A percentile compares a stretch with the other conserved stretches of the same genome.
Evolutionary conservation across 2,797 vertebrate genomes (phyloP).

Genomic region (Clamator glandarius): DNA sequence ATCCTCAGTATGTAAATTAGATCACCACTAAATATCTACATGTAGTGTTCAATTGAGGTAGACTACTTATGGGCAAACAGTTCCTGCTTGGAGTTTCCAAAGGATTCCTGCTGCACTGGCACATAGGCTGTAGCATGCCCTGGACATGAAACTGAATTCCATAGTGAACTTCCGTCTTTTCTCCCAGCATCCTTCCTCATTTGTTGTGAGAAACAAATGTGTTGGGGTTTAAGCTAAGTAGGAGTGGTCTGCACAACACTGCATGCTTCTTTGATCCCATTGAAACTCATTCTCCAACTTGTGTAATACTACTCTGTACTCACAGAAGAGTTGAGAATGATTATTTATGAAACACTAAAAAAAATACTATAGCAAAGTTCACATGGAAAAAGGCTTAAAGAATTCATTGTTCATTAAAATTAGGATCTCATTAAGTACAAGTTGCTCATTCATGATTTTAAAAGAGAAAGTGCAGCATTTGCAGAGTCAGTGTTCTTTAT

Average conservation of each 20-base stretch:
- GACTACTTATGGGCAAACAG: background rate
- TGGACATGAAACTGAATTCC: background rate
- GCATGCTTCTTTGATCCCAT: background rate
- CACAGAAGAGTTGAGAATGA: background rate
- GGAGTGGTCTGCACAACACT: background rate
- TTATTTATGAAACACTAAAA: background rate
- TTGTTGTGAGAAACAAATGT: background rate
- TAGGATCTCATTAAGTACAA: rapidly evolving
- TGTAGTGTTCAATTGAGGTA: background rate
- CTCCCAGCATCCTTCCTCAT: background rate
- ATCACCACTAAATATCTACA: background rate
- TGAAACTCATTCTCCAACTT: background rate
- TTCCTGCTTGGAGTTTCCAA: background rate
- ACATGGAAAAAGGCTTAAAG: background rate
- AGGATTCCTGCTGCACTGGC: background rate
- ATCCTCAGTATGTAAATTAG: background rate
- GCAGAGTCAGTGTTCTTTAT: slow-evolving; percentile 20
- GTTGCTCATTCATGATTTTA: slow-evolving; percentile 42
- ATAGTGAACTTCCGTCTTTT: background rate
- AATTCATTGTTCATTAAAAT: slow-evolving; percentile 46
- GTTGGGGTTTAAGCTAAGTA: background rate
- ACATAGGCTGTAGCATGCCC: background rate
- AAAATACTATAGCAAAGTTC: background rate
- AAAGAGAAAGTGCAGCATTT: slow-evolving; percentile 10
- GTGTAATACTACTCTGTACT: background rate